These are phyloP conservation scores for Echinarachnius parma DNA, from an alignment of 53 echinoderm and acorn worm genomes.

Conservation along the genomic window DNA sequence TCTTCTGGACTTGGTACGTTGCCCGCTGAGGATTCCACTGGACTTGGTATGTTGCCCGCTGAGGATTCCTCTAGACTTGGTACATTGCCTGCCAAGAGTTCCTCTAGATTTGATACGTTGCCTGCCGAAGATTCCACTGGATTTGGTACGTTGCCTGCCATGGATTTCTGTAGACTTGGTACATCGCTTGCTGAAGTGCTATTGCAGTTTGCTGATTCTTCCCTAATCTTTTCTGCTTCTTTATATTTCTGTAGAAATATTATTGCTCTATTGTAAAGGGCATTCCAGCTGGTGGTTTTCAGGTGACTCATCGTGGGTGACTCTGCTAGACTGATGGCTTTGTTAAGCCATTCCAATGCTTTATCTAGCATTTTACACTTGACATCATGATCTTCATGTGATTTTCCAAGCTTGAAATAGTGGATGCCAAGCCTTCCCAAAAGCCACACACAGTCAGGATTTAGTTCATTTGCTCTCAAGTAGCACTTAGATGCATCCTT, in stretches of 20 bases:
- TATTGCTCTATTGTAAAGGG: constrained; percentile 8
- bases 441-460: constrained; percentile 17
- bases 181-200: too few species aligned
- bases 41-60: too few species aligned
- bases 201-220: not conserved
- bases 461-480: not conserved
- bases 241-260: constrained; percentile 1
- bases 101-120: too few species aligned
- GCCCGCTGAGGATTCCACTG: too few species aligned
- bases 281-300: constrained; percentile 8
- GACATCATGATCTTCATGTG: too few species aligned
- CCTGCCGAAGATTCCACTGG: too few species aligned
- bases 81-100: too few species aligned
- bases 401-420: not conserved
- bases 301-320: not conserved
- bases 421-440: constrained; percentile 1
- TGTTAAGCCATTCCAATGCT: not conserved
- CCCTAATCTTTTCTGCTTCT: too few species aligned
- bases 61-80: too few species aligned
- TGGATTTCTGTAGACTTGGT: too few species aligned
- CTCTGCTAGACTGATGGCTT: not conserved
- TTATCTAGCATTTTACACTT: not conserved
- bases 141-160: too few species aligned
- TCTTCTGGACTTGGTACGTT: too few species aligned
- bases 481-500: constrained; percentile 9